Base-by-base conservation (phyloP, 2,113 vertebrate genomes). In the Sturnus vulgaris region DNA sequence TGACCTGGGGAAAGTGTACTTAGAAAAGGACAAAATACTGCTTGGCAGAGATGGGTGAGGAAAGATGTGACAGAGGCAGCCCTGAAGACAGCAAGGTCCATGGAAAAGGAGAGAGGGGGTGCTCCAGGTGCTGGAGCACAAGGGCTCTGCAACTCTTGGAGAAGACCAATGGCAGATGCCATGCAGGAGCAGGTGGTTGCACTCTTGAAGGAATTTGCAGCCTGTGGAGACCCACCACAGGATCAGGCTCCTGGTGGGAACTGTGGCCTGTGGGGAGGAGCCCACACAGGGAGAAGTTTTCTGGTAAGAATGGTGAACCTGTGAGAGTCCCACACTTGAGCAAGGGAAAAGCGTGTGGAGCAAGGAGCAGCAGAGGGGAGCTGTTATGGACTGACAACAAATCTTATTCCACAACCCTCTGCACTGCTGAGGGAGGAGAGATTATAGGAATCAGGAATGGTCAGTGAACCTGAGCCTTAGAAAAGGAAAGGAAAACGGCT, bases 1-100 rank as follows among this genome's bases (percentile, higher is more conserved):
- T 8, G 1, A 28, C 35, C 3, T 4, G 17, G 15, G 37, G 15
- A 52, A 86, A 61, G 17, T 1, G 1, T 25, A 3, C 37, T 70
- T 52, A 63, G 33, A 22, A 87, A 76, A 83, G 30, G 33, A 7
- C 3, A 91, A 85, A 88, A 85, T 16, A 15, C 13, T 56, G 4
- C 27, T 47, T 42, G 50, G 18, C 2, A 5, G 18, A 50, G 11
- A 28, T 47, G 3, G 1, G 11, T 46, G 18, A 73, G 55, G 19
- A 47, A 84, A 60, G 52, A 37, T 3, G 8, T 53, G 60, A 46
- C 44, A 81, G 53, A 84, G 72, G 63, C 11, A 76, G 5, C 39
- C 39, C 7, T 40, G 22, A 10, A 49, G 28, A 59, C 10, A 63
- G 7, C 31, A 63, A 16, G 2, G 12, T 49, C 31, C 15, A 2